Base-by-base conservation (phyloP, 2,113 vertebrate genomes). In the Chamaetylas fuelleborni region DNA sequence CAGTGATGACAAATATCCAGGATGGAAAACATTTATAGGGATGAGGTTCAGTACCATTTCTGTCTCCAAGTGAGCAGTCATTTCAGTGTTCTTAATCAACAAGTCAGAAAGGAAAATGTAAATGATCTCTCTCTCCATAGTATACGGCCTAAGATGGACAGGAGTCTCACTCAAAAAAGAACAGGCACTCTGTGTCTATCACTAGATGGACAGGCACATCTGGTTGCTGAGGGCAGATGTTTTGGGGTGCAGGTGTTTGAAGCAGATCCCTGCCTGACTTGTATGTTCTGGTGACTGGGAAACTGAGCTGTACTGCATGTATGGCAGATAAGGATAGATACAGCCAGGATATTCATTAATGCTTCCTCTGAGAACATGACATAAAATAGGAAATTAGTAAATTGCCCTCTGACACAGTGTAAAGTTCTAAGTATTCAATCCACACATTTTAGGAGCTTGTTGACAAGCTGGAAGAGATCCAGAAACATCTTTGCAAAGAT, bases 391-490 rank as follows among this genome's bases (percentile, higher is more conserved):
- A 93, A 94, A 88, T 71, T 6, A 90, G 67, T 88, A 70, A 88
- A 82, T 86, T 83, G 62, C 58, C 42, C 74, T 74, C 67, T 95
- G 85, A 96, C 81, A 94, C 20, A 16, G 51, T 38, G 38, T 70
- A 47, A 81, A 89, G 43, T 72, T 50, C 66, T 61, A 64, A 87
- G 54, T 85, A 50, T 90, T 94, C 89, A 57, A 72, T 76, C 78
- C 71, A 90, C 70, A 73, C 61, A 31, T 80, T 91, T 90, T 57
- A 88, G 81, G 36, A 84, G 18, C 51, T 78, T 92, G 78, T 73
- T 95, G 87, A 93, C 62, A 88, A 79, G 58, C 71, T 94, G 71
- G 47, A 91, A 91, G 62, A n/a, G 34, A 71, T 93, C 67, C 92
- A 91, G 81, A 94, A 92, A 77, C 62, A 58, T 47, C 89, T 95